Base-by-base conservation (phyloP, 2,888 invertebrate genomes). In the Ennomos erosarius region DNA sequence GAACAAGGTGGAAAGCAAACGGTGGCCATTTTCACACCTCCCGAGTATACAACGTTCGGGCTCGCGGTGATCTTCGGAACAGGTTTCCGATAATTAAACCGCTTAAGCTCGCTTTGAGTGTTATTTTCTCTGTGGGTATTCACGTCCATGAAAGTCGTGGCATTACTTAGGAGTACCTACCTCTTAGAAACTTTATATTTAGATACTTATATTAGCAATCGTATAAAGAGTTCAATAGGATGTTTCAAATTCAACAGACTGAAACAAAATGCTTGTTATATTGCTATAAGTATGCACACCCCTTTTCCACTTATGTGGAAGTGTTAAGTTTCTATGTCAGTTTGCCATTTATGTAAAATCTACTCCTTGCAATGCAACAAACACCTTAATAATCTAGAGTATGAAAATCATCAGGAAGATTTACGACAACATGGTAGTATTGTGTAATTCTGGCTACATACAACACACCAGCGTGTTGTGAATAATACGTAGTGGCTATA, bases 21-120 rank as follows among this genome's bases (percentile, higher is more conserved):
- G 75, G 50, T 51, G 61, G 46, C 55, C 48, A 62, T 77, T 76
- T 78, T 78, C 67, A 78, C 84, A 79, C 78, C 75, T 79, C 74
- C 79, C 78, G 68, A 72, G 3, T 26, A 72, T 67, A 64, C 67
- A 70, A 69, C 64, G 71, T 67, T 65, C 65, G 57, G 51, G 65
- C 54, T 46, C 62, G 53, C 56, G 61, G 62, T 54, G 55, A 72
- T 71, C 68, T n/a, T 59, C 51, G 63, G 67, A 77, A 76, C 79
- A 62, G 74, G 78, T 81, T 78, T 69, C 64, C 62, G 61, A 69
- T 75, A 75, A 77, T 76, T 69, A 67, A 74, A 66, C 55, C 59
- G 69, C 68, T 55, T 50, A 56, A 52, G 67, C 55, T 50, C 45
- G 45, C 55, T 59, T 67, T 59, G 59, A 65, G 55, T 47, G 48